Conservation (phyloP, 2,797 vertebrate genomes). For the Aulostomus chinensis region DNA sequence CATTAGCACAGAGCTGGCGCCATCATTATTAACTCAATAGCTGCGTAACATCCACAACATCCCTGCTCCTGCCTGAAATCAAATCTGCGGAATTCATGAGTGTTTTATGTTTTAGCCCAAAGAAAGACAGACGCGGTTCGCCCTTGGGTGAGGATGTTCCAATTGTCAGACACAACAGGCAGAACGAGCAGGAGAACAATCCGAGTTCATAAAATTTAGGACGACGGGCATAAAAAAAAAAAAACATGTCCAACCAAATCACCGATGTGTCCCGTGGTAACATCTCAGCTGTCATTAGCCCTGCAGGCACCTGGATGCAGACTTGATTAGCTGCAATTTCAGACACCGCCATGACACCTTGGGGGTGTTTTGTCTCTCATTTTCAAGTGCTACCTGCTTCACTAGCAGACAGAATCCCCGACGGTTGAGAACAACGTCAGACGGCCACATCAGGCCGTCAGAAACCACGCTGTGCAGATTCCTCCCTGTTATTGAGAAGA, state of each 20-base stretch:
- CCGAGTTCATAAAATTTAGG: no score
- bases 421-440: background rate
- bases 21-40: no score
- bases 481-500: constrained; percentile 31
- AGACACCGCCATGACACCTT: constrained; percentile 27
- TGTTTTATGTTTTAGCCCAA: no score
- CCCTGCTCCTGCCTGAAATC: no score
- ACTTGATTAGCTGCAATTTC: constrained; percentile 55
- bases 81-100: no score
- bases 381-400: constrained; percentile 19
- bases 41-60: no score
- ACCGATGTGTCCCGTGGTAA: constrained; percentile 29
- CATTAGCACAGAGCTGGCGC: no score
- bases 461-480: constrained; percentile 30
- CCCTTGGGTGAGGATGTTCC: no score
- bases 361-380: constrained; percentile 22
- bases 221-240: background rate
- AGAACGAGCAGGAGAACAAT: no score
- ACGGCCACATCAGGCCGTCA: constrained; percentile 11
- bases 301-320: constrained; percentile 31
- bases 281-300: constrained; percentile 34
- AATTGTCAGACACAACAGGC: no score
- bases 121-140: no score
- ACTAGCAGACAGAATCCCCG: constrained; percentile 8
- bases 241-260: no score